Base-by-base conservation (phyloP, 1,140 invertebrate genomes). In the Aphelenchoides besseyi region DNA sequence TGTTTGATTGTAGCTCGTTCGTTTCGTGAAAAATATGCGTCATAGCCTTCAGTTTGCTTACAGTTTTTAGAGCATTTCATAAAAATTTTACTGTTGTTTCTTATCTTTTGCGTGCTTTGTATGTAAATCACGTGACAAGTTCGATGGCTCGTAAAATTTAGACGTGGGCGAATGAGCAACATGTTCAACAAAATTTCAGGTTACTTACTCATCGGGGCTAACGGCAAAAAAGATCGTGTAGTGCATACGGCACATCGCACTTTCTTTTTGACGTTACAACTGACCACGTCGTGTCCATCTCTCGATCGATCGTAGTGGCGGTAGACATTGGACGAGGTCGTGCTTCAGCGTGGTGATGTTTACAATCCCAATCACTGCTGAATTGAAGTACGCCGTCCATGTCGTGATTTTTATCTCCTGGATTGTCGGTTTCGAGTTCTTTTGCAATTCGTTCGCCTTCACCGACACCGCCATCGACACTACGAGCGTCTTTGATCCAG, bases 401-500 rank as follows among this genome's bases (percentile, higher is more conserved):
- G 92, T 92, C 84, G 87, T 88, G 76, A 86, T 92, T 64, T 88
- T 93, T 75, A 85, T 90, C 71, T 88, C 87, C 71, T 89, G 92
- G 76, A 91, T 95, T 82, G 86, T 90, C 71, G 76, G 89, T 59
- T 92, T 93, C 80, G 90, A 94, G 86, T 86, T 91, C 76, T 88
- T 90, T 81, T 90, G 90, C 59, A 92, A 92, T 75, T 92, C 90
- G 53, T 87, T 94, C 41, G 41, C 41, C 12, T 12, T 48, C 41
- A 48, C 41, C 41, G 41, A 48, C 23, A 16, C 41, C 12, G 12
- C 41, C 9, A n/a, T 68, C 3, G 70, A 12, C 16, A 68, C 12
- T 12, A 16, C n/a, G 41, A 5, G n/a, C 8, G 29, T 2, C 41
- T 72, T 74, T 28, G 74, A 75, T 73, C 69, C 74, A 32, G n/a